These are phyloP conservation scores for Lordiphosa clarofinis DNA, from an alignment of 1,140 invertebrate genomes.

Conservation along the genomic window DNA sequence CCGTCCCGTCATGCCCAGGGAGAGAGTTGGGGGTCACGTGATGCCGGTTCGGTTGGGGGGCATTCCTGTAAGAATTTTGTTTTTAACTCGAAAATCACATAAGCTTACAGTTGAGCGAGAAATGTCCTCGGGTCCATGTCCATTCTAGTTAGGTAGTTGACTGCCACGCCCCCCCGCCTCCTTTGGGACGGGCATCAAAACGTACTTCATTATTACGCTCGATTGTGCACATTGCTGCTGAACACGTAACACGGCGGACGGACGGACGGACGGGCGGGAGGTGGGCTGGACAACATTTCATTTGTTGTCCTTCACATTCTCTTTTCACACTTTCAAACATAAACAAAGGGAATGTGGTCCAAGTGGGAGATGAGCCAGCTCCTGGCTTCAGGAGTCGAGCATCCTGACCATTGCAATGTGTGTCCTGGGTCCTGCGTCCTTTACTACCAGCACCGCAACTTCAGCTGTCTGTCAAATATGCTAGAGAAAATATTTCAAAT, in stretches of 20 bases:
- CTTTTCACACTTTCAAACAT: conserved; percentile 61
- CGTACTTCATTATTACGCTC: conserved; percentile 76
- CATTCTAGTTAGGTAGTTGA: conserved; percentile 17
- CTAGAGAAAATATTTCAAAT: conserved; percentile 74
- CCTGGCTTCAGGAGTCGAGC: conserved; percentile 10
- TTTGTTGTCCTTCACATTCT: conserved; percentile 72
- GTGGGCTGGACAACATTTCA: conserved; percentile 55
- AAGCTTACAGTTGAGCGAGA: conserved; percentile 18
- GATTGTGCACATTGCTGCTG: conserved; percentile 52
- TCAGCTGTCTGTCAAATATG: conserved; percentile 75
- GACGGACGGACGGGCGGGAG: too few relatives aligned
- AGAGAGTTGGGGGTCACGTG: not conserved
- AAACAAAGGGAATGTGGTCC: conserved; percentile 56
- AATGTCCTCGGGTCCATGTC: conserved; percentile 1
- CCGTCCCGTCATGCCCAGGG: conserved; percentile 4
- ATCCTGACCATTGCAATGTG: conserved; percentile 55
- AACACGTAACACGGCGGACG: conserved; percentile 18
- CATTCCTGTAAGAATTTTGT: conserved; percentile 53
- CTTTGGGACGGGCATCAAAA: conserved; percentile 45
- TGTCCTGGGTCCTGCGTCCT: conserved; percentile 4
- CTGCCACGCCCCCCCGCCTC: not conserved
- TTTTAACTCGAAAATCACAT: conserved; percentile 71
- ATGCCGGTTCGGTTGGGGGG: not conserved
- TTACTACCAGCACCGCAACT: conserved; percentile 46
- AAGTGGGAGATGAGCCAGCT: conserved; percentile 26